Base-by-base conservation (phyloP, 1,140 invertebrate species). In the Lethrus apterus region DNA sequence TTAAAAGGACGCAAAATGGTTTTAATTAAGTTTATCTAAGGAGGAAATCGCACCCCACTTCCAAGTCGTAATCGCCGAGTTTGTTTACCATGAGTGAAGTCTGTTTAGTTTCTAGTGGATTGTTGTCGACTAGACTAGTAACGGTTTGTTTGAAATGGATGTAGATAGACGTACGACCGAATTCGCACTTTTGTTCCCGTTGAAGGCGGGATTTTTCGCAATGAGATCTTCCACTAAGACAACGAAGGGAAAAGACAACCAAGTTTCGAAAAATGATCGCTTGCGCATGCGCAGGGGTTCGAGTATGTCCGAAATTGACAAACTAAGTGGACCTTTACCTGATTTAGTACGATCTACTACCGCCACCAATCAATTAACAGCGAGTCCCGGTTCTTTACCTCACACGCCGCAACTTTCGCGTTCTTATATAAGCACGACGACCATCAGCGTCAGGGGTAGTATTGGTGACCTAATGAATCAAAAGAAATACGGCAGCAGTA, bases 391-490 rank as follows among this genome's bases (percentile, higher is more conserved):
- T 2, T 74, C 73, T 2, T 50, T 76, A 3, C 73, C 74, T 0
- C 72, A 75, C 36, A 75, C 72, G 13, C 73, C 73, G 2, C 70
- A 73, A 2, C 46, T 76, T 26, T 74, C 70, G 0, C 61, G 73
- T 9, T 71, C 69, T 3, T 70, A 71, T 50, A 57, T 62, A 33
- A 60, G 58, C 20, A 66, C 69, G 9, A 56, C 66, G 2, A 66
- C 66, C 1, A 71, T 72, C 50, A 70, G 73, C 7, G 66, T 71
- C n/a, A 67, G 68, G 72, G 80, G 80, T 2, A 85, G 81, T 48
- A 83, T 86, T 26, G 83, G 83, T 3, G 83, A 86, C 63, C 63
- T 86, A 52, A 86, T 86, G 83, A 86, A 86, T 61, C 56, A 77
- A 52, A 80, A 80, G 58, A 79, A 76, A 54, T 85, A 81, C 55